Evolutionary conservation across 2,888 invertebrate species (phyloP), one percentile per base, ranked within the genome.

Genomic region (Pyrgus malvae): DNA sequence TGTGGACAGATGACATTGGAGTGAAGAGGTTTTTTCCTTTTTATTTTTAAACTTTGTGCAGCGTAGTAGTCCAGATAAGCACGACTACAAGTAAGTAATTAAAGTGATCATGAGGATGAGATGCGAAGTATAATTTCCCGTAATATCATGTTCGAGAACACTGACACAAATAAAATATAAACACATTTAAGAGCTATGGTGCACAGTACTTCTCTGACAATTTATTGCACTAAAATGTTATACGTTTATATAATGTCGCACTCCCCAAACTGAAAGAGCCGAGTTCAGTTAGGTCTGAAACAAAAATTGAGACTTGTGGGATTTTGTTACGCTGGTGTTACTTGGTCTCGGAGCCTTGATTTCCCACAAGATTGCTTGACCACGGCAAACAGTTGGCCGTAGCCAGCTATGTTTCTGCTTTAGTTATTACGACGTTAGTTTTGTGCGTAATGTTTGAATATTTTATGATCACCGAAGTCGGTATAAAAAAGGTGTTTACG

Each of bases 281-380:
- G 46, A 48, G 23, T 48, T 48, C 46, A 48, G 23, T 16, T 35
- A 35, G 35, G 23, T 35, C 46, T 35, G 46, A n/a, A 46, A 37
- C 14, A 46, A 46, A 31, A 23, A 46, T 21, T 46, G 46, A 6
- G 21, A 46, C 23, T n/a, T n/a, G n/a, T n/a, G n/a, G n/a, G 51
- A 19, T 21, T 38, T 45, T 29, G 23, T 8, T 38, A 46, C 38
- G 31, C 53, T 53, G 45, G 45, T 45, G 29, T 38, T 38, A 31
- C 31, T 63, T 45, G 53, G 53, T 59, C 57, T 55, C 50, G 51
- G 48, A 44, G 48, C 21, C 55, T 51, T 65, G 63, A 65, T 65
- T 65, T 65, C 65, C 63, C 63, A 61, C 55, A 61, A 65, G 62
- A 61, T 63, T 62, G 56, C 59, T 58, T 55, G 58, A 57, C 59